Evolutionary conservation across 2,113 vertebrate genomes (phyloP), one percentile per base, ranked within the genome.

Genomic region (Grallaria varia): DNA sequence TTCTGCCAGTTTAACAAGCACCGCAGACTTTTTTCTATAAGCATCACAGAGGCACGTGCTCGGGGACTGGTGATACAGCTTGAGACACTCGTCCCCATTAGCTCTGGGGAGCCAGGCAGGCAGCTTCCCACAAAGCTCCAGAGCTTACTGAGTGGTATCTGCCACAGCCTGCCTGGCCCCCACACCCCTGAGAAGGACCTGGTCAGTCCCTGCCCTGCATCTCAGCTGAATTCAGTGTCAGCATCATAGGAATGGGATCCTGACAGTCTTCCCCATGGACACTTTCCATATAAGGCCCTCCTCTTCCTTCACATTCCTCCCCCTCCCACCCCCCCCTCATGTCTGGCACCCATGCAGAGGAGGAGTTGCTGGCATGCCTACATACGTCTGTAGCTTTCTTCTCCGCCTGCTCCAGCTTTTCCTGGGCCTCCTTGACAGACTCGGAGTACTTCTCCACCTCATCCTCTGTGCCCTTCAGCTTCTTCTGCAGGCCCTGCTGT

Each of bases 371-470:
- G 40, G 42, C 5, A 0, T 4, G 49, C 10, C 74, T 79, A 99
- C 99, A 97, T 97, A 99, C 99, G 7, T 99, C 99, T 40, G 99
- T 90, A 69, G 99, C 99, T 90, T 99, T 99, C 97, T 99, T 99
- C 98, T 99, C 99, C 0, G 99, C 99, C 96, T 98, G 98, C 97
- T 99, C 99, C 97, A 99, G 98, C 97, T 99, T 99, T 97, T 99
- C 99, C 97, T 99, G 99, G 59, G 99, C 99, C 35, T 99, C 99
- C 95, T 99, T 99, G 95, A 99, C 98, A 0, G 99, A 98, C 75
- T 99, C 99, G 0, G 99, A 99, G 95, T 99, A 99, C 96, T 99
- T 99, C 94, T 99, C 99, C 97, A 99, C 98, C 96, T 99, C 99
- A 73, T 99, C 99, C 86, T 99, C 99, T 0, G 99, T 99, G 59